Conservation (phyloP, 2,113 vertebrate species). For the Felis catus region F.catus_Fca126_mat1.0 CM031419.1:159881501-159882000, state of each 20-base stretch:
- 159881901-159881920: not conserved
- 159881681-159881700: conserved; percentile 32
- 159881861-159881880: not conserved
- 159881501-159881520: not conserved
- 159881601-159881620: not conserved
- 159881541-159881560: conserved; percentile 33
- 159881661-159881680: conserved; percentile 24
- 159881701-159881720: conserved; percentile 43
- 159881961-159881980: conserved; percentile 13
- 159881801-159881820: not conserved
- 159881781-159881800: conserved; percentile 23
- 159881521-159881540: conserved; percentile 44
- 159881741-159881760: conserved; percentile 47
- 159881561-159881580: not conserved
- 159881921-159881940: not conserved
- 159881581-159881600: not conserved
- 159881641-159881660: conserved; percentile 21
- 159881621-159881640: not conserved
- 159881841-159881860: not conserved
- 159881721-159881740: conserved; percentile 45
- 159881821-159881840: not conserved
- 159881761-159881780: conserved; percentile 20
- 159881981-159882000: not conserved
- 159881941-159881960: not conserved
- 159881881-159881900: not conserved